Percentiles rank a stretch among this genome's conserved stretches.
Evolutionary conservation across 2,797 vertebrate genomes (phyloP).

Genomic region (Acropternis orthonyx): DNA sequence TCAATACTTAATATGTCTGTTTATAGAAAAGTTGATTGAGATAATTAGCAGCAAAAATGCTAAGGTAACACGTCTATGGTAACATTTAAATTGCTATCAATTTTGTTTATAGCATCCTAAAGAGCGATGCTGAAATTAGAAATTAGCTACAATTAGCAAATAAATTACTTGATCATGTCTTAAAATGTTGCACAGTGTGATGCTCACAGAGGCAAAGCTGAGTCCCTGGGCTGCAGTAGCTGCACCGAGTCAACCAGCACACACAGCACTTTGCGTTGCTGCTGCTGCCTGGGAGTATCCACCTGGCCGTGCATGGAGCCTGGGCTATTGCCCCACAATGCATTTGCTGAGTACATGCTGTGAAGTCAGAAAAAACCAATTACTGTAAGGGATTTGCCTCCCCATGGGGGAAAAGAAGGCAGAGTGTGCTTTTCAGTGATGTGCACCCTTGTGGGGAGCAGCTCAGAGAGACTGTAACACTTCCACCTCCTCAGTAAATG

Average conservation of each 20-base stretch:
- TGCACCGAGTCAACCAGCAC: neutral
- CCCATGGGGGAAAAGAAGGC: accelerated
- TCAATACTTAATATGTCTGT: slow-evolving; percentile 46
- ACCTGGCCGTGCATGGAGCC: neutral
- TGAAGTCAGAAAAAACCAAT: neutral
- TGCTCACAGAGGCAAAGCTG: neutral
- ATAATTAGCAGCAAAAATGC: slow-evolving; percentile 61
- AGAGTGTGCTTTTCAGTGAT: neutral
- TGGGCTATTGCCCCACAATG: neutral
- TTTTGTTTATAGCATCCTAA: slow-evolving; percentile 64
- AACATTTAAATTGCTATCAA: slow-evolving; percentile 37
- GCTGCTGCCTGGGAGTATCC: neutral
- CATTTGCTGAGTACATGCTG: neutral
- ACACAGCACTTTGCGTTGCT: neutral
- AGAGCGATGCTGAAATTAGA: slow-evolving; percentile 60
- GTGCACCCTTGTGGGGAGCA: neutral
- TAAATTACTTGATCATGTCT: slow-evolving; percentile 60
- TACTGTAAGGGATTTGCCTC: neutral
- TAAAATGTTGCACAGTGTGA: neutral
- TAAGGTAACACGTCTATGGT: slow-evolving; percentile 18
- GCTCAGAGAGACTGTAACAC: neutral
- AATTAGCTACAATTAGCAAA: slow-evolving; percentile 68
- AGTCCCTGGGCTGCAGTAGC: neutral
- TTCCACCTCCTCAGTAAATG: neutral
- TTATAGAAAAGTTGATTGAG: slow-evolving; percentile 61